Evolutionary conservation across 2,797 vertebrate species (phyloP), one percentile per base, ranked within the genome.

Genomic region (Petrocephalus sullivani): DNA sequence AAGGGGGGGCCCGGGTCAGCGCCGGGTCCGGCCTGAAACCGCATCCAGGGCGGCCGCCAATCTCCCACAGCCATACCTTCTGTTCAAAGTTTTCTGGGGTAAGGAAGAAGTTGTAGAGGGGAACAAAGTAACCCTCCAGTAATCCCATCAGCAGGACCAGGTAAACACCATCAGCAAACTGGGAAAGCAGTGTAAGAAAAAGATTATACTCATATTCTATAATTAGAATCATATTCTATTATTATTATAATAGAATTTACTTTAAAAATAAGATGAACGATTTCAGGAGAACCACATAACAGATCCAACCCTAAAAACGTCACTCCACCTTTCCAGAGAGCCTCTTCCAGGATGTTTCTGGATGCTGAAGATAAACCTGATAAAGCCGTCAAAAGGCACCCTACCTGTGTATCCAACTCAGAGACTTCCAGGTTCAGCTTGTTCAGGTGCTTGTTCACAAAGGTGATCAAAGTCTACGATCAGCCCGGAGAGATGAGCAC

Each of bases 101-200:
- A 92, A 97, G 94, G 91, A 97, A 97, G 92, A 97, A 97, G 93
- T 96, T 97, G 93, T 96, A 95, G 61, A 97, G 93, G 60, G 96
- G 96, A 89, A 97, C 96, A 90, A 97, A 97, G 90, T 97, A 97
- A 64, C 96, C 96, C 91, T 97, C 96, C 54, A 97, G 94, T 23
- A 97, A 96, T 51, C 96, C 97, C 96, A 97, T 97, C 58, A 97
- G 93, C 88, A 97, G 92, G 67, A 97, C 97, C 89, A 97, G 93
- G 90, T 97, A 97, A 10, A 97, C 97, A 0, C 97, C 97, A 91
- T 97, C 97, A 92, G 97, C 97, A 96, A 97, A 97, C 97, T 97
- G 21, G 71, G 3, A 87, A 21, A 21, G 86, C 14, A 58, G 5
- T 21, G 19, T 87, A 61, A 78, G 37, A 89, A 41, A 81, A 84